Evolutionary conservation across 2,113 vertebrate genomes (phyloP).

Genomic region (Nothocercus julius): DNA sequence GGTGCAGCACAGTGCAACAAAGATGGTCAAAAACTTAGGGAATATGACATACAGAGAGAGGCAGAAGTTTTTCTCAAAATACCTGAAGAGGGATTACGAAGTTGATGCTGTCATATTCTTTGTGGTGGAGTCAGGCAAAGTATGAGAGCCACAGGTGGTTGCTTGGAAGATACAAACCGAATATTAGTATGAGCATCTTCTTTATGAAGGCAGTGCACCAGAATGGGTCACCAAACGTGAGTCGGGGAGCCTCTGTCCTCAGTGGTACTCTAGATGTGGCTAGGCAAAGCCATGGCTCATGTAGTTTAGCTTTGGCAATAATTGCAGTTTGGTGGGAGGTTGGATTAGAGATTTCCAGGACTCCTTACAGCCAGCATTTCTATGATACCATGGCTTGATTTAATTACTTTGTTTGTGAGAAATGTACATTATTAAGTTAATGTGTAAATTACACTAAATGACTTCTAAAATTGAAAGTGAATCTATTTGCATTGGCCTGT

Average conservation of each 20-base stretch:
- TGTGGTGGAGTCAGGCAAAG: neutral
- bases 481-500: neutral
- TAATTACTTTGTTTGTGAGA: neutral
- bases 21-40: neutral
- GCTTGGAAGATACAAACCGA: neutral
- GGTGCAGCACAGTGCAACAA: neutral
- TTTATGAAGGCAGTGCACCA: neutral
- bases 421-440: neutral
- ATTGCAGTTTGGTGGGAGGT: neutral
- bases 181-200: neutral
- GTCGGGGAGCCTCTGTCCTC: neutral
- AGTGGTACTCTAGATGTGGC: neutral
- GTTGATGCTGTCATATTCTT: neutral
- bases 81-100: neutral
- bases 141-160: too few species aligned
- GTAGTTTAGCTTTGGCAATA: neutral
- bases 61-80: neutral
- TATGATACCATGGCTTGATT: neutral
- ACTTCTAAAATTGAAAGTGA: neutral
- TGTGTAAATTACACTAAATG: neutral
- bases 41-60: neutral
- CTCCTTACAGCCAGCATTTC: neutral
- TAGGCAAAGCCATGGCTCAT: neutral
- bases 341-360: neutral
- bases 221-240: neutral